These are phyloP conservation scores for Gephyroberyx darwinii DNA, from an alignment of 2,797 vertebrate species.

Conservation along the genomic window DNA sequence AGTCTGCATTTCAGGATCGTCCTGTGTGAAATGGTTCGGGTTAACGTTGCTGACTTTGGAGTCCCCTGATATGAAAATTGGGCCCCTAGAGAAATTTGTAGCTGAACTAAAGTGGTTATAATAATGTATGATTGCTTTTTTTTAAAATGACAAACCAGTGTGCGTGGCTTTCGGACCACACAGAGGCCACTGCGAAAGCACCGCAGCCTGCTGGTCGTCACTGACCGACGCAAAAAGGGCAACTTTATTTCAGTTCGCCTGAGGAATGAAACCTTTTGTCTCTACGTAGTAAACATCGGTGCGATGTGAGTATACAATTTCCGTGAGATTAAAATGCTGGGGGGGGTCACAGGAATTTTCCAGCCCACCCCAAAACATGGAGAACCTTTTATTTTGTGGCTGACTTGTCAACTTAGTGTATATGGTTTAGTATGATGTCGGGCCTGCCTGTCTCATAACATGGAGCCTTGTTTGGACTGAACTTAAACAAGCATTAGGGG, in stretches of 20 bases:
- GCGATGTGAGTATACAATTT: slow-evolving; percentile 41
- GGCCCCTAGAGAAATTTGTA: neutral
- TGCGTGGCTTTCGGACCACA: slow-evolving; percentile 12
- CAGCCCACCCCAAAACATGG: slow-evolving; percentile 14
- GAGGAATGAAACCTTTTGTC: slow-evolving; percentile 20
- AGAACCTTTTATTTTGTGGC: slow-evolving; percentile 51
- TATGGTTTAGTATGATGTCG: slow-evolving; percentile 28
- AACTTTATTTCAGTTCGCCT: slow-evolving; percentile 8
- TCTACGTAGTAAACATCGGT: slow-evolving; percentile 29
- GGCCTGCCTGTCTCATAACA: slow-evolving; percentile 24
- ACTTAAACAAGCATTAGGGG: slow-evolving; percentile 46
- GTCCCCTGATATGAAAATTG: neutral
- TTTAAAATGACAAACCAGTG: slow-evolving; percentile 8
- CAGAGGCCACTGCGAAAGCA: slow-evolving; percentile 24
- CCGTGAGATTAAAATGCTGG: slow-evolving; percentile 20
- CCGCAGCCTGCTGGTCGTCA: slow-evolving; percentile 15
- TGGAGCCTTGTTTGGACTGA: slow-evolving; percentile 43
- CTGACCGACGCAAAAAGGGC: slow-evolving; percentile 5
- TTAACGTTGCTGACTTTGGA: neutral
- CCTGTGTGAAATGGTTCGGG: neutral
- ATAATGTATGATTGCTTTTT: slow-evolving; percentile 6
- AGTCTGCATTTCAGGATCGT: slow-evolving; percentile 3
- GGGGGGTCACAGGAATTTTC: slow-evolving; percentile 44
- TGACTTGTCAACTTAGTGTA: slow-evolving; percentile 15
- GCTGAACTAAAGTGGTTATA: neutral